phyloP scores from a whole-genome alignment of 2,113 vertebrate species.

The Zootoca vivipara region DNA sequence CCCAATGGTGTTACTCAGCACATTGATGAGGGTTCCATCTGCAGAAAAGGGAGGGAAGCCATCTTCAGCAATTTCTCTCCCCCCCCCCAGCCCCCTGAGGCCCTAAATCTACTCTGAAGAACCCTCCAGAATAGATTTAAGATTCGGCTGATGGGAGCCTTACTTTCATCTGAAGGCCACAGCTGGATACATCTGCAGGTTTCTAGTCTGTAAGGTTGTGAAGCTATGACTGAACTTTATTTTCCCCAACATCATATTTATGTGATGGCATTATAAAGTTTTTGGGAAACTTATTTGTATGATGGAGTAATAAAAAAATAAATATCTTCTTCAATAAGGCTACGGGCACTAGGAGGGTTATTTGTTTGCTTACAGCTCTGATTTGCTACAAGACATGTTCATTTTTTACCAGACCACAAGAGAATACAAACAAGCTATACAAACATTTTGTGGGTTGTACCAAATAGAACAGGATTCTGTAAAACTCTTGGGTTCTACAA shows the following conservation, averaged over 20 bases:
- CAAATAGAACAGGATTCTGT: background rate
- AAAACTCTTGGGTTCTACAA: background rate
- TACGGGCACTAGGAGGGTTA: background rate
- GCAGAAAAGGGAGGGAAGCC: too few relatives aligned
- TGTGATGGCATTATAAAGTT: background rate
- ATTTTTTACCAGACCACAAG: background rate
- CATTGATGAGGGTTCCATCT: too few relatives aligned
- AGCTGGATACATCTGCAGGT: too few relatives aligned
- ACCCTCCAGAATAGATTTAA: too few relatives aligned
- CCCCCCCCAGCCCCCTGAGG: too few relatives aligned
- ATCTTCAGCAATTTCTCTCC: too few relatives aligned
- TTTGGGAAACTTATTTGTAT: background rate
- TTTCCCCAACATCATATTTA: too few relatives aligned
- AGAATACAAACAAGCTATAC: background rate
- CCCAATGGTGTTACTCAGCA: too few relatives aligned
- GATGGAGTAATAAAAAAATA: background rate
- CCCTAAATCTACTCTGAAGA: too few relatives aligned
- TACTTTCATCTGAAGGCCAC: too few relatives aligned
- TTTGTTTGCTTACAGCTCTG: too few relatives aligned
- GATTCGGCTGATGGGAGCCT: too few relatives aligned
- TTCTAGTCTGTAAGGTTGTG: background rate
- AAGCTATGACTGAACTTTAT: background rate
- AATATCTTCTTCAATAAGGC: background rate
- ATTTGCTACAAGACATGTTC: background rate
- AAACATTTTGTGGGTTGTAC: background rate